A percentile compares a stretch with the other conserved stretches of the same genome.
Evolutionary conservation across 2,797 vertebrate species (phyloP).

Genomic region (Lateolabrax maculatus): DNA sequence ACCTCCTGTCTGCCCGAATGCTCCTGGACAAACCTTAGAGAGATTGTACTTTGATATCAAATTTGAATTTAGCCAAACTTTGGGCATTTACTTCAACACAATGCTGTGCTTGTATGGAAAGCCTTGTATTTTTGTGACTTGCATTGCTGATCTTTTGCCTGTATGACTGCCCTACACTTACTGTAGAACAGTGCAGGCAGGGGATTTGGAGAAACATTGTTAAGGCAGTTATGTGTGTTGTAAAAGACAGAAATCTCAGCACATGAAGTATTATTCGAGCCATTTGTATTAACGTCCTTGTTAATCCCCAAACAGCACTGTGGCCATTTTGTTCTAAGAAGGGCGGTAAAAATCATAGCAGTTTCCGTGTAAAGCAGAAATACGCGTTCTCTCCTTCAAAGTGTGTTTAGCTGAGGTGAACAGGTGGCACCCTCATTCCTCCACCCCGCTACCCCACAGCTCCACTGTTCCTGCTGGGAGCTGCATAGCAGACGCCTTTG

Average conservation of each 20-base stretch:
- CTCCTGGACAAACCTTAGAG: background rate
- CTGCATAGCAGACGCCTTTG: slow-evolving; percentile 63
- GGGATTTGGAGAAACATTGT: background rate
- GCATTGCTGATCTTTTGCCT: background rate
- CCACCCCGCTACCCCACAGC: slow-evolving; percentile 23
- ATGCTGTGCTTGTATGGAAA: background rate
- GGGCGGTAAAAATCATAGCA: slow-evolving; percentile 22
- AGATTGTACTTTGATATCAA: background rate
- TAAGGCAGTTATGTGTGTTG: background rate
- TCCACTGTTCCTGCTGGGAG: slow-evolving; percentile 58
- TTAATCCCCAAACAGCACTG: slow-evolving; percentile 31
- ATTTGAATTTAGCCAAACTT: background rate
- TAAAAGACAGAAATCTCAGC: slow-evolving; percentile 19
- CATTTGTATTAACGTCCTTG: slow-evolving; percentile 20
- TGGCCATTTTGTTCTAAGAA: slow-evolving; percentile 4
- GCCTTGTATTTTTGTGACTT: background rate
- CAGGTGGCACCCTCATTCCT: slow-evolving; percentile 75
- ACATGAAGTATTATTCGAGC: slow-evolving; percentile 11
- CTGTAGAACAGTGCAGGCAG: background rate
- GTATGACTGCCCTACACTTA: background rate
- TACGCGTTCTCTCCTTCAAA: slow-evolving; percentile 34
- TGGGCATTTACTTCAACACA: background rate
- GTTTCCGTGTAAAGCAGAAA: slow-evolving; percentile 46
- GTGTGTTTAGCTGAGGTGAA: slow-evolving; percentile 67
- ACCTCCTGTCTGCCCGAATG: background rate